These are phyloP conservation scores for Passerina amoena DNA, from an alignment of 2,113 vertebrate genomes.

Conservation along the genomic window DNA sequence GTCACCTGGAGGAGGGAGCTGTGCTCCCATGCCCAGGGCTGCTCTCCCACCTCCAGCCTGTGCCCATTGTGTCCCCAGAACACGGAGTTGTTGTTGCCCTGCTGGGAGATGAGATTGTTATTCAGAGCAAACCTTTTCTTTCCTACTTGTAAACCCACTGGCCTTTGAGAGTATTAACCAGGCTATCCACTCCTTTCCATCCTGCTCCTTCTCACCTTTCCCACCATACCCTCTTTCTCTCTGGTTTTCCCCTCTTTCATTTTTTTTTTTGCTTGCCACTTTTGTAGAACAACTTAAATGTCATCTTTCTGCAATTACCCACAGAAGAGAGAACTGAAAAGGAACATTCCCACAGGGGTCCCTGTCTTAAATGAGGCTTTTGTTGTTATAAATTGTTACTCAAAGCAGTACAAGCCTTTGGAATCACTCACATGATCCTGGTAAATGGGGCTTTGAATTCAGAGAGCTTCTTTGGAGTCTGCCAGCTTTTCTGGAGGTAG, in stretches of 20 bases:
- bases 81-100: neutral
- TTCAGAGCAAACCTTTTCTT: neutral
- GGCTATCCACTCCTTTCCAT: neutral
- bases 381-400: constrained; percentile 76
- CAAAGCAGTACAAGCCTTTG: constrained; percentile 73
- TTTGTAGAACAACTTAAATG: constrained; percentile 73
- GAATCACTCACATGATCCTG: constrained; percentile 54
- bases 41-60: neutral
- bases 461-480: constrained; percentile 50
- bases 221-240: neutral
- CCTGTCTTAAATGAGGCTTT: constrained; percentile 75
- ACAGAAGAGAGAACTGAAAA: constrained; percentile 68
- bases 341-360: constrained; percentile 72
- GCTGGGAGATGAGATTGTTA: neutral
- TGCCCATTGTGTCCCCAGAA: neutral
- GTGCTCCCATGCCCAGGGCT: neutral
- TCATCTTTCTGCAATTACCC: constrained; percentile 72
- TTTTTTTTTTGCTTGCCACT: constrained; percentile 40
- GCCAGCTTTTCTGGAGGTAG: constrained; percentile 45
- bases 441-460: constrained; percentile 63
- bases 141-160: neutral
- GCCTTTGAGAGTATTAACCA: neutral
- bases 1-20: neutral
- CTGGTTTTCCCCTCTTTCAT: neutral
- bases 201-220: constrained; percentile 3